These are phyloP conservation scores for Clavelina lepadiformis DNA, from an alignment of 23 tunicate genomes.

Conservation along the genomic window DNA sequence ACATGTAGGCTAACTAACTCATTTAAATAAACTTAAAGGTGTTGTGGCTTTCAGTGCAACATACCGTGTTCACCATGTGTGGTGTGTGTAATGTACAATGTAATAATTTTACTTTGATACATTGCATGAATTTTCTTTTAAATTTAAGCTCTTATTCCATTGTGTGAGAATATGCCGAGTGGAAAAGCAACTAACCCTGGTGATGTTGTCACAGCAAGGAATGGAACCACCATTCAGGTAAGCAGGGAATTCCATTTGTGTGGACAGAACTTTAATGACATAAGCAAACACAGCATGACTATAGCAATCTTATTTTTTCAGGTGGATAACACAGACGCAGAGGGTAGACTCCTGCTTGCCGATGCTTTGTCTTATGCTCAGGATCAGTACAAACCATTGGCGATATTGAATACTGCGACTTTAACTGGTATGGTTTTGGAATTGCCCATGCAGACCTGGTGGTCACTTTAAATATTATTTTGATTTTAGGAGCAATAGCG, in stretches of 20 bases:
- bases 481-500: constrained; percentile 63
- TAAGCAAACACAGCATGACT: background rate
- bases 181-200: constrained; percentile 93
- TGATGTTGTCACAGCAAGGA: constrained; percentile 87
- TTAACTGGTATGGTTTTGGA: constrained; percentile 42
- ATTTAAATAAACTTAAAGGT: no score
- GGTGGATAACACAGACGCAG: constrained; percentile 98
- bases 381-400: constrained; percentile 61
- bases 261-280: background rate
- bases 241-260: background rate
- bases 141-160: no score
- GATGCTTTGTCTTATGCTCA: constrained; percentile 71
- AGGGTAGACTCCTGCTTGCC: constrained; percentile 83
- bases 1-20: no score
- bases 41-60: no score
- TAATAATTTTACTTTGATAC: no score
- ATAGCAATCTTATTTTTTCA: constrained; percentile 8
- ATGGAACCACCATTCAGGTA: constrained; percentile 84
- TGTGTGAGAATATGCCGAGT: constrained; percentile 84
- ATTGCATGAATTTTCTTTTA: no score
- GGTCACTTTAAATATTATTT: no score
- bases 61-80: no score
- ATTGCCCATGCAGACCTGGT: background rate
- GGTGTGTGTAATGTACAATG: no score
- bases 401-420: constrained; percentile 76